Evolutionary conservation across 2,888 invertebrate genomes (phyloP).

Genomic region (Tillus elongatus): DNA sequence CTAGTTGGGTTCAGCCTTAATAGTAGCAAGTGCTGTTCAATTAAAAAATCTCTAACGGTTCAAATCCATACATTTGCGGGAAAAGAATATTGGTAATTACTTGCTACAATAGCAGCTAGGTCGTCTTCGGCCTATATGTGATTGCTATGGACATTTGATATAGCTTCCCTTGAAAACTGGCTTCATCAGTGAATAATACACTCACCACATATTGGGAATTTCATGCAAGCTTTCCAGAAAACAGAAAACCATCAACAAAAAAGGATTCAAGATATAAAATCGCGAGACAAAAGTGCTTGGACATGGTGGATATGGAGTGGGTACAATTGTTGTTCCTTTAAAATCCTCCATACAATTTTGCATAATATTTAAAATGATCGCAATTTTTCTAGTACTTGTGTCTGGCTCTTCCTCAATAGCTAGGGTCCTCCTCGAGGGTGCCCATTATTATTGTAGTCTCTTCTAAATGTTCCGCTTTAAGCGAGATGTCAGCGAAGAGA

Average conservation of each 20-base stretch:
- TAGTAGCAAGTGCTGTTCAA: constrained; percentile 1
- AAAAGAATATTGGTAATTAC: neutral
- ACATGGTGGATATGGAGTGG: constrained; percentile 2
- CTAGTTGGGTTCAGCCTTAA: constrained; percentile 1
- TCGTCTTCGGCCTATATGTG: neutral
- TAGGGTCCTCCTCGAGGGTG: neutral
- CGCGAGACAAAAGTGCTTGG: constrained; percentile 2
- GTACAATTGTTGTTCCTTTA: constrained; percentile 3
- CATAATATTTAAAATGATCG: neutral
- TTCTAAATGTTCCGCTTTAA: neutral
- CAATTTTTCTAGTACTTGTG: constrained; percentile 1
- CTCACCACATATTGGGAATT: neutral
- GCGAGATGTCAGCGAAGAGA: constrained; percentile 1
- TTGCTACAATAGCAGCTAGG: neutral
- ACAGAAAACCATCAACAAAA: constrained; percentile 2
- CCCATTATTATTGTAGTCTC: constrained; percentile 3
- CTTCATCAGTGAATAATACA: constrained; percentile 3
- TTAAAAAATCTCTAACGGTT: constrained; percentile 1
- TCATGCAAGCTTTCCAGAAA: neutral
- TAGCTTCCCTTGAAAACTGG: constrained; percentile 2
- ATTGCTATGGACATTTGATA: neutral
- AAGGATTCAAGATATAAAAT: constrained; percentile 1
- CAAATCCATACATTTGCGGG: neutral
- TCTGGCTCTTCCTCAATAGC: constrained; percentile 4
- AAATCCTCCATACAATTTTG: constrained; percentile 2